Evolutionary conservation across 1,140 invertebrate genomes (phyloP).

Genomic region (Drosophila lini): DNA sequence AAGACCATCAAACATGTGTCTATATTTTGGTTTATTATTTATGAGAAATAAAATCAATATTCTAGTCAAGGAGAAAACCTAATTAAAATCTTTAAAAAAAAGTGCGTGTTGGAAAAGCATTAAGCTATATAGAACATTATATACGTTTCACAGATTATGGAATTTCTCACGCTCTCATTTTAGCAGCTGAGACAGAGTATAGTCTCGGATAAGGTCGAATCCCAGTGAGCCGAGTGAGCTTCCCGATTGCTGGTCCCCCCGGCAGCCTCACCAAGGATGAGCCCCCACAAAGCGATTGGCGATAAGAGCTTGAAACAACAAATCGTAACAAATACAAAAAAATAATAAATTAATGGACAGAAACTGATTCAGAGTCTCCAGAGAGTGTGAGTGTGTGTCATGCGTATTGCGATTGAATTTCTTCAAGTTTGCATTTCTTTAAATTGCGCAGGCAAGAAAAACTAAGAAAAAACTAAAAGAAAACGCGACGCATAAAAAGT

Average conservation of each 20-base stretch:
- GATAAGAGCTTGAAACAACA: slow-evolving; percentile 19
- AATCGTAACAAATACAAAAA: slow-evolving; percentile 12
- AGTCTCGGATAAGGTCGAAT: slow-evolving; percentile 57
- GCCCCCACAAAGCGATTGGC: slow-evolving; percentile 31
- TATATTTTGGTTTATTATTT: slow-evolving; percentile 10
- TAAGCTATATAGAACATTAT: not conserved
- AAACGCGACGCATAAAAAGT: slow-evolving; percentile 31
- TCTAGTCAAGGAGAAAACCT: not conserved
- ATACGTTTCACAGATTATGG: slow-evolving; percentile 30
- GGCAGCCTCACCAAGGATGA: slow-evolving; percentile 25
- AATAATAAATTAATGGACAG: slow-evolving; percentile 12
- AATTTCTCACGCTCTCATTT: slow-evolving; percentile 74
- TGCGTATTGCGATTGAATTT: slow-evolving; percentile 66
- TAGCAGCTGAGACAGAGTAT: slow-evolving; percentile 27
- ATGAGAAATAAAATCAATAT: slow-evolving; percentile 1
- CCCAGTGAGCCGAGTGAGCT: slow-evolving; percentile 23
- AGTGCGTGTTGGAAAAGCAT: not conserved
- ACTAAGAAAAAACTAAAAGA: slow-evolving; percentile 20
- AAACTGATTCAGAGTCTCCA: slow-evolving; percentile 22
- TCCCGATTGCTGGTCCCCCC: slow-evolving; percentile 4
- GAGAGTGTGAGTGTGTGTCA: slow-evolving; percentile 49
- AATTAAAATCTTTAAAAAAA: not conserved
- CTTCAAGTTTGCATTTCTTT: slow-evolving; percentile 70
- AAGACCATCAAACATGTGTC: slow-evolving; percentile 52
- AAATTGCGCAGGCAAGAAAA: slow-evolving; percentile 67